Percentiles rank a stretch among this genome's conserved stretches.
Conservation (phyloP, 2,113 vertebrate genomes). For the Oreochromis niloticus region DNA sequence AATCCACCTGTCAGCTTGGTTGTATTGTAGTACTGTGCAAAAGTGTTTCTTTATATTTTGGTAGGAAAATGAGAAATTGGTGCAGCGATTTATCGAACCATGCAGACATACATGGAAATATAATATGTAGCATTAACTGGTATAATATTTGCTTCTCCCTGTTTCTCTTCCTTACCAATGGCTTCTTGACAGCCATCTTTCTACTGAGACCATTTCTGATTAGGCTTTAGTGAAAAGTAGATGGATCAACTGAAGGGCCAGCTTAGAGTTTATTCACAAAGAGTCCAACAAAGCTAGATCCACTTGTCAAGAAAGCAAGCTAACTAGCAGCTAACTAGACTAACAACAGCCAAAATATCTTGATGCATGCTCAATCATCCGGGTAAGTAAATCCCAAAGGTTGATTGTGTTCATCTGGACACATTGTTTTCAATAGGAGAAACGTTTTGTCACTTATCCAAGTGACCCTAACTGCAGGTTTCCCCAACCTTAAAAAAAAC, state of each 20-base stretch:
- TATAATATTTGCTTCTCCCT: background rate
- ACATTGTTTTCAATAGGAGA: too few species aligned
- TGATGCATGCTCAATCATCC: too few species aligned
- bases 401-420: too few species aligned
- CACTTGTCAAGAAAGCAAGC: background rate
- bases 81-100: background rate
- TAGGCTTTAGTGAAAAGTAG: background rate
- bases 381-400: too few species aligned
- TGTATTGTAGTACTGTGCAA: background rate
- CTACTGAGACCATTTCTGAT: background rate
- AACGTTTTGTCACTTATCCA: too few species aligned
- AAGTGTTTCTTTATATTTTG: background rate
- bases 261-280: background rate
- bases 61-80: background rate
- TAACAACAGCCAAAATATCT: background rate
- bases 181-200: background rate
- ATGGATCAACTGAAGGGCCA: background rate
- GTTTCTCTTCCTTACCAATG: background rate
- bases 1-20: background rate
- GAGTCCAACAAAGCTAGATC: background rate
- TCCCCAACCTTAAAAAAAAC: too few species aligned
- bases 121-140: background rate
- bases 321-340: background rate
- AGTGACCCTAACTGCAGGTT: background rate
- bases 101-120: background rate